Evolutionary conservation across 2,888 invertebrate species (phyloP), one percentile per base, ranked within the genome.

Genomic region (Sclerodermus sp.): DNA sequence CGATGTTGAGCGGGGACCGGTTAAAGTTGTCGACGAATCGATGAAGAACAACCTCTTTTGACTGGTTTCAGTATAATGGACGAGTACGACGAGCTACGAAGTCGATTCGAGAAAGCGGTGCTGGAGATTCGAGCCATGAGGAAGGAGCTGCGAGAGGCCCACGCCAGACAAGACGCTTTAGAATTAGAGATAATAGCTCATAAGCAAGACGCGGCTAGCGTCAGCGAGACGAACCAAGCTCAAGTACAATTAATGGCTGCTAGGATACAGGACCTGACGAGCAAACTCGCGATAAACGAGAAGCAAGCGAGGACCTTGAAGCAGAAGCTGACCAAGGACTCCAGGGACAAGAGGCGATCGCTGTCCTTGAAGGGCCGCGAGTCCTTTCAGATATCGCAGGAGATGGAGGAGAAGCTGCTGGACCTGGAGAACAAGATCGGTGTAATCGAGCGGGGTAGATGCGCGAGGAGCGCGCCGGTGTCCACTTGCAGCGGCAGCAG

Each of bases 121-220:
- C 83, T 87, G 60, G 92, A 93, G 80, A 92, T 93, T 45, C 83
- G 89, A 67, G 87, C 89, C 1, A 89, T 92, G 85, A 90, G 91
- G 65, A 84, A 87, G 38, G 91, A 91, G 70, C 80, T 93, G 1
- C 84, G 89, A 18, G 90, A 91, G 60, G 88, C 91, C 1, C 88
- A 92, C 70, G 86, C 87, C 49, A 86, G 87, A 74, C 90, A 88
- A 63, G 92, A 93, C 68, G 88, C 87, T 64, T 79, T 92, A 32
- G 92, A 93, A 72, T 80, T 93, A 47, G 86, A 88, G n/a, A 88
- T 90, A 66, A 84, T 88, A 60, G 87, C 87, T 47, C 80, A 91
- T 43, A 85, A 85, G 55, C 89, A 90, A 67, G 90, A 89, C 68
- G 81, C 91, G 68, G 85, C 85, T 53, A 75, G 84, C 1, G 79